phyloP scores from a whole-genome alignment of 2,113 vertebrate genomes.

The Onychostruthus taczanowskii region DNA sequence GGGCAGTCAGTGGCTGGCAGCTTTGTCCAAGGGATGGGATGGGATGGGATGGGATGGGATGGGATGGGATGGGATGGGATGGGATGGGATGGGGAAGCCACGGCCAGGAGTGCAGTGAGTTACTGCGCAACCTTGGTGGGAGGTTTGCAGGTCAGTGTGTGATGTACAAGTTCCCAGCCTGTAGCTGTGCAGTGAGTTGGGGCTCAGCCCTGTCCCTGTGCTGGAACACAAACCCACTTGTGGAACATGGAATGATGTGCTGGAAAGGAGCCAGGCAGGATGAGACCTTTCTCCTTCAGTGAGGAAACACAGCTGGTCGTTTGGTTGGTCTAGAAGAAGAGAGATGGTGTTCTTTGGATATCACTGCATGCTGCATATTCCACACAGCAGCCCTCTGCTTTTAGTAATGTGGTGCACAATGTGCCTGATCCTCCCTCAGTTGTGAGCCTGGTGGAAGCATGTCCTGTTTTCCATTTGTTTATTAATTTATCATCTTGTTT shows the following conservation, averaged over 20 bases:
- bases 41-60: background rate
- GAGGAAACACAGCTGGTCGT: background rate
- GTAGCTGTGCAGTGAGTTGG: background rate
- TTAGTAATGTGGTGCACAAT: background rate
- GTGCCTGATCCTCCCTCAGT: background rate
- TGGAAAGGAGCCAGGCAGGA: background rate
- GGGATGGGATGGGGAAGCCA: background rate
- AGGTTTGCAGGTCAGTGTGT: background rate
- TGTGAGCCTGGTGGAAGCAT: background rate
- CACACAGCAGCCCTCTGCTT: background rate
- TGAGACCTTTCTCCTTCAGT: background rate
- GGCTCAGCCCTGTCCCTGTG: background rate
- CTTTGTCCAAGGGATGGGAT: rapidly evolving
- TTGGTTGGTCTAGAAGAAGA: background rate
- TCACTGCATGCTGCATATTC: background rate
- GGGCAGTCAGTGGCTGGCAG: background rate
- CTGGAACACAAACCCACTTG: background rate
- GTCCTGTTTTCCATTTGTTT: slow-evolving; percentile 65
- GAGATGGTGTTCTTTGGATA: background rate
- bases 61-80: background rate
- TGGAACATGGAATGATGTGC: background rate
- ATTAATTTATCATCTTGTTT: slow-evolving; percentile 72
- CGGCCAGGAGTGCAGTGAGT: background rate
- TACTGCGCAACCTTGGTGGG: rapidly evolving
- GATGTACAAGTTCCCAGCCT: background rate